Percentiles rank a stretch among this genome's conserved stretches.
Evolutionary conservation across 37 sponge, comb jelly and placozoan genomes (phyloP).

Genomic region (Dysidea cf. avara): DNA sequence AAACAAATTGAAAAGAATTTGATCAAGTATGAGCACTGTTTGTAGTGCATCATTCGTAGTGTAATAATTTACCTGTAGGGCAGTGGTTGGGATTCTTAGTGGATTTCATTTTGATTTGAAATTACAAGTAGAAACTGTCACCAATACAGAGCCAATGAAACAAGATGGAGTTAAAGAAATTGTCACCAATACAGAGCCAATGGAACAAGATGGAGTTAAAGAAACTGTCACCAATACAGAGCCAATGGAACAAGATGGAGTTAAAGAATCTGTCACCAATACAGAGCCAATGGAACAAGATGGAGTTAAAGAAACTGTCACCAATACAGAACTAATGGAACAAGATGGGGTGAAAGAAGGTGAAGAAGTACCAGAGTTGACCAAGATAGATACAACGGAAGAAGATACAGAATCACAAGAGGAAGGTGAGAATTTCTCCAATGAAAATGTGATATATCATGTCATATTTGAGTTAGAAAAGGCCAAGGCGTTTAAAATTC

Average conservation of each 20-base stretch:
- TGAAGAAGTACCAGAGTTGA: background rate
- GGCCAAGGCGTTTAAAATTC: slow-evolving; percentile 38
- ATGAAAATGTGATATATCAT: no score
- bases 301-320: background rate
- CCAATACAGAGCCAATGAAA: background rate
- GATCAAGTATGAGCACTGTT: slow-evolving; percentile 63
- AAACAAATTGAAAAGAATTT: slow-evolving; percentile 49
- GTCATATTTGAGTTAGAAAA: no score
- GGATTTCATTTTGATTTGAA: slow-evolving; percentile 74
- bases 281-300: no score
- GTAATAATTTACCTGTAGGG: slow-evolving; percentile 28
- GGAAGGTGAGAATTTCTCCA: no score
- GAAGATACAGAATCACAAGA: background rate
- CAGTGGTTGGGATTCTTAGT: slow-evolving; percentile 71
- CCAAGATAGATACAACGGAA: background rate
- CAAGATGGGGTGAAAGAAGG: background rate
- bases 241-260: background rate
- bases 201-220: no score
- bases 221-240: background rate
- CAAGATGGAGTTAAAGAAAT: background rate
- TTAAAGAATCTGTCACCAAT: no score
- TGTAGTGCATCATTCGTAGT: background rate
- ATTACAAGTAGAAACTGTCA: background rate
- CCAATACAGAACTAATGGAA: slow-evolving; percentile 5
- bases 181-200: background rate